Evolutionary conservation across 2,888 invertebrate species (phyloP).

Genomic region (Graphium colonna): DNA sequence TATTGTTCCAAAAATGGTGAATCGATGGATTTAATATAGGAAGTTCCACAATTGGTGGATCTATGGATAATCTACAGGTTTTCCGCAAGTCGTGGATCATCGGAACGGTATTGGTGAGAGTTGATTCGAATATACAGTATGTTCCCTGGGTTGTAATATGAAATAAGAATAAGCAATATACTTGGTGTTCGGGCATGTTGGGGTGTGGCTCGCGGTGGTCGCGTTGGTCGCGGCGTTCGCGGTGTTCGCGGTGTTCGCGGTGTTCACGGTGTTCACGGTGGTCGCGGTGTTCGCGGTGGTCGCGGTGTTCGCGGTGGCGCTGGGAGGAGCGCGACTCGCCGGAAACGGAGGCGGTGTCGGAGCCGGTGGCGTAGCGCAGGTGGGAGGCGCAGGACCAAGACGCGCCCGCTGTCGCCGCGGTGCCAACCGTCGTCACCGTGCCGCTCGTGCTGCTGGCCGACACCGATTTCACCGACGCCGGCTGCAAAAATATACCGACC

Average conservation of each 20-base stretch:
- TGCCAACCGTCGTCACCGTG: constrained; percentile 41
- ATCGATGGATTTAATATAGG: too few relatives aligned
- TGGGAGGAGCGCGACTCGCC: constrained; percentile 84
- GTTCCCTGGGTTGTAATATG: too few relatives aligned
- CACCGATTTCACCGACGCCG: constrained; percentile 60
- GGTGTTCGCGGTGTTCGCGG: constrained; percentile 39
- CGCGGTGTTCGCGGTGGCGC: constrained; percentile 34
- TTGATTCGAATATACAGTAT: too few relatives aligned
- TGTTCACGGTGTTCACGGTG: constrained; percentile 51
- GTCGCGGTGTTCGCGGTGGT: constrained; percentile 39
- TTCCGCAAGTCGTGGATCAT: too few relatives aligned
- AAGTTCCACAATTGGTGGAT: too few relatives aligned
- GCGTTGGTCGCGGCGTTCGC: constrained; percentile 36
- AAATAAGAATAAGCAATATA: too few relatives aligned
- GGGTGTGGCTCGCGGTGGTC: too few relatives aligned
- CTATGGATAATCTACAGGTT: too few relatives aligned
- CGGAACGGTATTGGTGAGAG: too few relatives aligned
- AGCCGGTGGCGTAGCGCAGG: constrained; percentile 40
- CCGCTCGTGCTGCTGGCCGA: constrained; percentile 58
- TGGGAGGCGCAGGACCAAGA: constrained; percentile 48
- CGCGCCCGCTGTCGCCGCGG: constrained; percentile 38
- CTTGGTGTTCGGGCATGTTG: too few relatives aligned
- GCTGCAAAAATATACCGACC: too few relatives aligned
- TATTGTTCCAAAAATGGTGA: too few relatives aligned
- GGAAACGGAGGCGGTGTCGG: constrained; percentile 83